These are phyloP conservation scores for Euplagia quadripunctaria DNA, from an alignment of 2,888 invertebrate species.

Conservation along the genomic window DNA sequence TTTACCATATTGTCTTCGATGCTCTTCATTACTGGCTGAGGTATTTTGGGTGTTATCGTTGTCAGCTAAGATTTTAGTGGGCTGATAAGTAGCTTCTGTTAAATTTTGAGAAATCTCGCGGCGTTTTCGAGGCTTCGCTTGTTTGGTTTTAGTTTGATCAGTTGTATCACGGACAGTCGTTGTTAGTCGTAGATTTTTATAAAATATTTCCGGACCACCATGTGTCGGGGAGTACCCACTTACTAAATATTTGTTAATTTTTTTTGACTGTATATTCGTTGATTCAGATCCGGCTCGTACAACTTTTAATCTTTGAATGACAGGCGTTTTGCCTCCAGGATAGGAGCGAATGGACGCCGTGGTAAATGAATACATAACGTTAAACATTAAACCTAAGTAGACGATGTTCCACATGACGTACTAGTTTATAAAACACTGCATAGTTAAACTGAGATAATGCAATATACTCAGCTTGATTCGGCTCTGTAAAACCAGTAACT, in stretches of 20 bases:
- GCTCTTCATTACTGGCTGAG: neutral
- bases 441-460: slow-evolving; percentile 11
- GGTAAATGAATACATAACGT: slow-evolving; percentile 19
- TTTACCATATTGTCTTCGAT: neutral
- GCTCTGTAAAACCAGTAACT: neutral
- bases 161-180: neutral
- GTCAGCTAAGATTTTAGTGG: neutral
- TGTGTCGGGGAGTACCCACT: neutral
- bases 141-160: neutral
- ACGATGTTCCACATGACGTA: slow-evolving; percentile 32
- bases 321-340: neutral
- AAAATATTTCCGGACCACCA: neutral
- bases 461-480: neutral
- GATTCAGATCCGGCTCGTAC: neutral
- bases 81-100: neutral
- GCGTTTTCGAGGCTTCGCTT: slow-evolving; percentile 1
- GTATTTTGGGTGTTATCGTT: neutral
- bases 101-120: neutral
- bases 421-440: slow-evolving; percentile 9
- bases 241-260: neutral
- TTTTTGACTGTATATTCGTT: neutral
- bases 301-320: neutral
- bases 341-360: neutral
- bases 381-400: slow-evolving; percentile 13
- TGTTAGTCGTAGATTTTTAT: neutral